Percentiles rank a stretch among this genome's conserved stretches.
Conservation (phyloP, 2,888 invertebrate species). For the Plagiodera versicolora region DNA sequence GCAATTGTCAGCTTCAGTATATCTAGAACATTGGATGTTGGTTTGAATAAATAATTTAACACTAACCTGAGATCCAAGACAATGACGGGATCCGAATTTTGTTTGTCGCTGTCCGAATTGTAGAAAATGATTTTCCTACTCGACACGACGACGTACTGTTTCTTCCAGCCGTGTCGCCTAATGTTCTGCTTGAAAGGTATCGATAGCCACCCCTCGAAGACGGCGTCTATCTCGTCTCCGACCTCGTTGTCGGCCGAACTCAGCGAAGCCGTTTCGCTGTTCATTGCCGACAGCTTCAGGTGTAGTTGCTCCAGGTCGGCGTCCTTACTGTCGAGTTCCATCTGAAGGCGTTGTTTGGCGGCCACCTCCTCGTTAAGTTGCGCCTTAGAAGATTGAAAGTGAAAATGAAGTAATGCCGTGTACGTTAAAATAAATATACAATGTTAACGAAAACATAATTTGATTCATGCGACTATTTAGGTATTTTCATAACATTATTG, state of each 20-base stretch:
- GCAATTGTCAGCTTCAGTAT: too few species aligned
- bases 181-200: slow-evolving; percentile 96
- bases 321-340: slow-evolving; percentile 97
- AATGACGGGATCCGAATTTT: slow-evolving; percentile 91
- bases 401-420: too few species aligned
- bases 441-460: too few species aligned
- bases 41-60: not conserved
- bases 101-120: slow-evolving; percentile 90
- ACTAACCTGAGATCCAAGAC: slow-evolving; percentile 92
- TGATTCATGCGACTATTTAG: too few species aligned
- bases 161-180: slow-evolving; percentile 93
- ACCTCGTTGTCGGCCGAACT: slow-evolving; percentile 87
- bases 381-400: too few species aligned
- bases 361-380: slow-evolving; percentile 81
- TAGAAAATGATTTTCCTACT: slow-evolving; percentile 97
- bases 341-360: slow-evolving; percentile 77
- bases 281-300: slow-evolving; percentile 77
- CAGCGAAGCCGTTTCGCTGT: slow-evolving; percentile 87
- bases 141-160: slow-evolving; percentile 95
- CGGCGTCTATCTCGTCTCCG: slow-evolving; percentile 68
- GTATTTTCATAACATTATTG: too few species aligned
- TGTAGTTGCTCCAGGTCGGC: slow-evolving; percentile 92
- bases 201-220: slow-evolving; percentile 94
- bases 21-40: too few species aligned
- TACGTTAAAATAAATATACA: too few species aligned